Base-by-base conservation (phyloP, 2,888 invertebrate species). In the Drosophila neutralis region DNA sequence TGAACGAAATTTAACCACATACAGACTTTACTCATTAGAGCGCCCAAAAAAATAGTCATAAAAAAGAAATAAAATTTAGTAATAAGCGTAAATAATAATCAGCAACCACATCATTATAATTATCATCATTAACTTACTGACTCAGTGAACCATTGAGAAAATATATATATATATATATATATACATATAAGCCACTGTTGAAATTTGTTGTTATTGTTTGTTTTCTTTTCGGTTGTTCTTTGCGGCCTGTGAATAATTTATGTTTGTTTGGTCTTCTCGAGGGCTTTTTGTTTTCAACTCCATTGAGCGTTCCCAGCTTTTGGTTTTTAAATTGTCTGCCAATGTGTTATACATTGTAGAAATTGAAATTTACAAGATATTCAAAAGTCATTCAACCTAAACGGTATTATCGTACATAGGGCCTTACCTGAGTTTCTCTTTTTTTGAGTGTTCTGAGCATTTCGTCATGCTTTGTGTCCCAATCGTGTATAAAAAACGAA, bases 61-160 rank as follows among this genome's bases (percentile, higher is more conserved):
- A 27, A 57, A 49, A 63, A 69, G 7, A 13, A 13, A 21, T 15
- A 45, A 15, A 24, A 8, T 45, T 33, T 56, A 48, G 57, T 52
- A 65, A 69, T 53, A 71, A 69, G 51, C 67, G 70, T 69, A 54
- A 74, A 88, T 80, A 83, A 83, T 78, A 74, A 69, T 81, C 74
- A 70, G 31, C 74, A 57, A 40, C 54, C 70, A 53, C 67, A 71
- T 73, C 84, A 73, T 79, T 74, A 89, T 79, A 87, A 83, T 83
- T 74, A 87, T 80, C 63, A 77, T 83, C 90, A 87, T 89, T 89
- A 89, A 87, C 88, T 89, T 73, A 82, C 77, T 82, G 85, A 84
- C 86, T 84, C 80, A 85, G 57, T 79, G 68, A 83, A 60, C 70
- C 61, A 73, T 75, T 76, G 60, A 57, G 49, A 57, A 69, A 69